These are phyloP conservation scores for Pseudochaenichthys georgianus DNA, from an alignment of 2,797 vertebrate species.

Conservation along the genomic window DNA sequence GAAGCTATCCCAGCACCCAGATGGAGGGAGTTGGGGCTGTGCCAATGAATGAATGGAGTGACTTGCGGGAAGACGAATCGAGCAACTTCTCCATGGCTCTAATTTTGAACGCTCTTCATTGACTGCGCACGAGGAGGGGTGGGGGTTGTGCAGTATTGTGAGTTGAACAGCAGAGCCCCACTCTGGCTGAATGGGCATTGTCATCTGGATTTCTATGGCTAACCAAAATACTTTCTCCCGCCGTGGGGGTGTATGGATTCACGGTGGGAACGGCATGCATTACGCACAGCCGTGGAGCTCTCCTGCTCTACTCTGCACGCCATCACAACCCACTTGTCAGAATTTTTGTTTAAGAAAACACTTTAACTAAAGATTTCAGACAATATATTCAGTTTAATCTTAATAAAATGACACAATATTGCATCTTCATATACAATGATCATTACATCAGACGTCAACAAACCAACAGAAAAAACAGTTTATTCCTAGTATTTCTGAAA, in stretches of 20 bases:
- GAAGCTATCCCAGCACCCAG: slow-evolving; percentile 16
- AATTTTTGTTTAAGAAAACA: slow-evolving; percentile 64
- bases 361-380: slow-evolving; percentile 53
- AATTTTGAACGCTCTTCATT: slow-evolving; percentile 72
- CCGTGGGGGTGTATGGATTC: slow-evolving; percentile 75
- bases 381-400: slow-evolving; percentile 81
- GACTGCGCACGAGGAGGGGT: slow-evolving; percentile 50
- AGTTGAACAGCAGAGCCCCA: slow-evolving; percentile 80
- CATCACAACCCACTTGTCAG: slow-evolving; percentile 4
- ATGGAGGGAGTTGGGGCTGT: slow-evolving; percentile 37
- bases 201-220: slow-evolving; percentile 85
- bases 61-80: slow-evolving; percentile 68
- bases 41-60: slow-evolving; percentile 41
- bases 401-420: slow-evolving; percentile 74
- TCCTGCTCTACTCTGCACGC: slow-evolving; percentile 10
- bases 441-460: slow-evolving; percentile 65
- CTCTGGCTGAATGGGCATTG: slow-evolving; percentile 83
- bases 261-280: slow-evolving; percentile 69
- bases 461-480: slow-evolving; percentile 65
- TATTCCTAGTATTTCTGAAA: slow-evolving; percentile 60
- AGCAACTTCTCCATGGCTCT: slow-evolving; percentile 65
- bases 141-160: slow-evolving; percentile 75
- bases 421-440: slow-evolving; percentile 73
- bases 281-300: slow-evolving; percentile 46
- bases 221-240: slow-evolving; percentile 83